These are phyloP conservation scores for Eristalinus aeneus DNA, from an alignment of 2,888 invertebrate genomes.

Conservation along the genomic window DNA sequence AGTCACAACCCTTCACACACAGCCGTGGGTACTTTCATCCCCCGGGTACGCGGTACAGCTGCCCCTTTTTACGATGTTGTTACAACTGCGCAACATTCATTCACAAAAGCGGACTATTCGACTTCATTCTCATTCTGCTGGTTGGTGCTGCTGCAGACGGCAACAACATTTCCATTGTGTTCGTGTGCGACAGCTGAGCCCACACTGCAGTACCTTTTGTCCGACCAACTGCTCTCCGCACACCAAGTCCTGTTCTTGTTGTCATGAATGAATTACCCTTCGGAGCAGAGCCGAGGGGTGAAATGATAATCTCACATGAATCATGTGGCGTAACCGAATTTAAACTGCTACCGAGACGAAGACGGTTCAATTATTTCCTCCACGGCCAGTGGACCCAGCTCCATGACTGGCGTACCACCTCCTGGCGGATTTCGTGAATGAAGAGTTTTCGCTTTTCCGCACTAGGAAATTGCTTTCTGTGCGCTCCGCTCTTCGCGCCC, in stretches of 20 bases:
- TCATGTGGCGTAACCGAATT: constrained; percentile 53
- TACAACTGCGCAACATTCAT: constrained; percentile 69
- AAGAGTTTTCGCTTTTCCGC: constrained; percentile 47
- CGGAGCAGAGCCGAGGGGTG: background rate
- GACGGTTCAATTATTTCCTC: constrained; percentile 54
- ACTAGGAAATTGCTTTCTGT: constrained; percentile 46
- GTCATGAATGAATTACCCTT: constrained; percentile 48
- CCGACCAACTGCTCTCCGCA: constrained; percentile 35
- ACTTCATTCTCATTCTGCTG: background rate
- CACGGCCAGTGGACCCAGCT: constrained; percentile 30
- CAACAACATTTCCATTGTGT: constrained; percentile 50
- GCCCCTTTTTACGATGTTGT: constrained; percentile 45
- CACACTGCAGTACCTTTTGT: constrained; percentile 61
- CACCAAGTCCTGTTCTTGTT: constrained; percentile 19
- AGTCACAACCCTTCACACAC: constrained; percentile 47
- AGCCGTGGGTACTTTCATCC: constrained; percentile 44
- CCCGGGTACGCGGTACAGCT: constrained; percentile 28
- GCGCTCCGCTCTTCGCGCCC: constrained; percentile 22
- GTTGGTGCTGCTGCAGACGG: background rate
- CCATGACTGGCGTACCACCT: background rate
- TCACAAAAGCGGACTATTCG: constrained; percentile 42
- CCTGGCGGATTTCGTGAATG: constrained; percentile 12
- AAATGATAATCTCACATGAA: constrained; percentile 43
- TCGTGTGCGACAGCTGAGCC: constrained; percentile 58
- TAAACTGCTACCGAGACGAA: constrained; percentile 18